These are phyloP conservation scores for Drosophila sordidapex DNA, from an alignment of 2,888 invertebrate genomes.

Conservation along the genomic window DNA sequence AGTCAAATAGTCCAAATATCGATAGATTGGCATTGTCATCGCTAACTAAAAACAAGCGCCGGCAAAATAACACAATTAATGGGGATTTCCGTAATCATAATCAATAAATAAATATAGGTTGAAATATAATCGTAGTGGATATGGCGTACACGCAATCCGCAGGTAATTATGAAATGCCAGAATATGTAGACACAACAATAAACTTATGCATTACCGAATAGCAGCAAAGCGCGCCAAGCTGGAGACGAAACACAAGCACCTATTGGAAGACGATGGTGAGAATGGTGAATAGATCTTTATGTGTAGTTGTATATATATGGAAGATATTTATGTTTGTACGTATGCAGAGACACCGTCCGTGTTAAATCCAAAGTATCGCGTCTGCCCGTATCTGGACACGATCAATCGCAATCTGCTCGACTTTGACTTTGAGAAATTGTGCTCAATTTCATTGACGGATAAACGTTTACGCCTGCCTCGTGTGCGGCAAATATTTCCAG, in stretches of 20 bases:
- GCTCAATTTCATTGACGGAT: constrained; percentile 99
- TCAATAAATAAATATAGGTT: constrained; percentile 40
- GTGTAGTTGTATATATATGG: background rate
- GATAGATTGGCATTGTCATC: background rate
- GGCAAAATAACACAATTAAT: constrained; percentile 36
- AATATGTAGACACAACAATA: background rate
- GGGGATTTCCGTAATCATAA: constrained; percentile 16
- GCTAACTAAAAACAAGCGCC: constrained; percentile 34
- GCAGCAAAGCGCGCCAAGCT: constrained; percentile 62
- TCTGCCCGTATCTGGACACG: constrained; percentile 98
- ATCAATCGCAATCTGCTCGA: constrained; percentile 98
- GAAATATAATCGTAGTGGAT: constrained; percentile 6
- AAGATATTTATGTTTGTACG: background rate
- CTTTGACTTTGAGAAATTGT: constrained; percentile 99
- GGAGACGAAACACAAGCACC: constrained; percentile 52
- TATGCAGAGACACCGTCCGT: constrained; percentile 83
- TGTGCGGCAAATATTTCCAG: constrained; percentile 99
- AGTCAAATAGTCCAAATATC: background rate
- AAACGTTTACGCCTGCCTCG: constrained; percentile 99
- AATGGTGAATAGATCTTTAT: background rate
- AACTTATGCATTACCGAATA: background rate
- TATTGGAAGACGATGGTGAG: constrained; percentile 66
- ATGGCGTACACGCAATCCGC: constrained; percentile 41
- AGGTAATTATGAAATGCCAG: constrained; percentile 17
- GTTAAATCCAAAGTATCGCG: constrained; percentile 86